Evolutionary conservation across 1,140 invertebrate species (phyloP), one percentile per base, ranked within the genome.

Genomic region (Ylistrum balloti): DNA sequence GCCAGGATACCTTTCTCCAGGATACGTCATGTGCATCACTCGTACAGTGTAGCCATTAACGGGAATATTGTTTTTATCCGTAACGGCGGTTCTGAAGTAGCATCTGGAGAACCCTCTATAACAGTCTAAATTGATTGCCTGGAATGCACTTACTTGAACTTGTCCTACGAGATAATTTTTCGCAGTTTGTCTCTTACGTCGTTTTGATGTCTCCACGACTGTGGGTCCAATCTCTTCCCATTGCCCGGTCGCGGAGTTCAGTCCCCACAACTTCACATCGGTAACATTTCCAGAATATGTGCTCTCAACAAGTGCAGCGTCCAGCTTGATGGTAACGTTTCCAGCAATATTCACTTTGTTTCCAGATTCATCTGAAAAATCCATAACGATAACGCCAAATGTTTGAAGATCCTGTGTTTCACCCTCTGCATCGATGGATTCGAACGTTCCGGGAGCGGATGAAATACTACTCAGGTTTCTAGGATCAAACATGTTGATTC

Each of bases 401-500:
- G 56, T 74, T 74, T 74, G 56, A n/a, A 74, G 56, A n/a, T 74
- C 17, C 17, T 74, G 56, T 74, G 56, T 74, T n/a, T 74, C 56
- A 74, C 56, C 56, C 17, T 74, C 56, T 17, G 22, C 56, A 74
- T 74, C n/a, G 9, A n/a, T 74, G 17, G 28, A 74, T n/a, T 74
- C 56, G 13, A 74, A 74, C 13, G 56, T 28, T 28, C 56, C 56
- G 17, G 56, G 56, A 22, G 56, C 56, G 11, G 17, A 22, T 28
- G 56, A 74, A 28, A 74, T 74, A 28, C 22, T 74, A n/a, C 56
- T 74, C n/a, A 74, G 5, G n/a, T 74, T 74, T 74, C 56, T 74
- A 9, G 56, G 56, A 28, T 74, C 56, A 74, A 28, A 74, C n/a
- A 74, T 28, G 56, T n/a, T 74, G 22, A 74, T n/a, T 2, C 56